Percentiles rank a stretch among this genome's conserved stretches.
Conservation (phyloP, 2,113 vertebrate species). For the Abramis brama region DNA sequence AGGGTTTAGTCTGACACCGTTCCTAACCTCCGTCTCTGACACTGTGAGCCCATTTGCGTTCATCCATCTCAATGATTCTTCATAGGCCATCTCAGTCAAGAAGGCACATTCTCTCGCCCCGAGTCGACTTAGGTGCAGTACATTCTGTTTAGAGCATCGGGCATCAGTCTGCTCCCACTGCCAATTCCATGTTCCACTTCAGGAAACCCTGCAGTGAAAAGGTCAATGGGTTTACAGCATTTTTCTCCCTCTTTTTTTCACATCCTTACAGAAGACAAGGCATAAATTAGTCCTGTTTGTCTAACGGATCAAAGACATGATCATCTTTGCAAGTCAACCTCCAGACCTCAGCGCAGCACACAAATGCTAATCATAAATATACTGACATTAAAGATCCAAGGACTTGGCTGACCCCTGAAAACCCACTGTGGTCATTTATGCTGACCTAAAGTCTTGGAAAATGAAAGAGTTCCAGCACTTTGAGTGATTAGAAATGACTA, state of each 20-base stretch:
- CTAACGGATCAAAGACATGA: conserved; percentile 30
- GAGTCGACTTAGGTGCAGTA: neutral
- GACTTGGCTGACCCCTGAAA: conserved; percentile 44
- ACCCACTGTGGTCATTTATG: conserved; percentile 5
- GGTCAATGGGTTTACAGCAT: conserved; percentile 31
- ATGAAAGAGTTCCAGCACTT: conserved; percentile 50
- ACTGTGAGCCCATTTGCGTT: conserved; percentile 36
- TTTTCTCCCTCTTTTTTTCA: neutral
- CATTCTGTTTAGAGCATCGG: conserved; percentile 30
- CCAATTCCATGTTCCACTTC: neutral
- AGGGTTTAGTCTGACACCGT: conserved; percentile 32
- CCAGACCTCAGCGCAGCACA: conserved; percentile 10
- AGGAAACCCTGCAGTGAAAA: conserved; percentile 19
- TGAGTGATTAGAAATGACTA: conserved; percentile 52
- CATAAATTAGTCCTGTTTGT: conserved; percentile 34
- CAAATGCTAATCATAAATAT: conserved; percentile 47
- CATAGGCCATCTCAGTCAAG: conserved; percentile 19
- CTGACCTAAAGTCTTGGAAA: conserved; percentile 48
- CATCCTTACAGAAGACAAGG: neutral
- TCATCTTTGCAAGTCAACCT: conserved; percentile 27
- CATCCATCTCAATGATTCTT: conserved; percentile 41
- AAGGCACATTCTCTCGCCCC: conserved; percentile 10
- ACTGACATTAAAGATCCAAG: conserved; percentile 39
- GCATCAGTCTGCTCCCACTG: conserved; percentile 16
- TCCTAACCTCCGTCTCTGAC: conserved; percentile 20